Conservation (phyloP, 2,888 invertebrate species). For the Dromius quadrimaculatus region DNA sequence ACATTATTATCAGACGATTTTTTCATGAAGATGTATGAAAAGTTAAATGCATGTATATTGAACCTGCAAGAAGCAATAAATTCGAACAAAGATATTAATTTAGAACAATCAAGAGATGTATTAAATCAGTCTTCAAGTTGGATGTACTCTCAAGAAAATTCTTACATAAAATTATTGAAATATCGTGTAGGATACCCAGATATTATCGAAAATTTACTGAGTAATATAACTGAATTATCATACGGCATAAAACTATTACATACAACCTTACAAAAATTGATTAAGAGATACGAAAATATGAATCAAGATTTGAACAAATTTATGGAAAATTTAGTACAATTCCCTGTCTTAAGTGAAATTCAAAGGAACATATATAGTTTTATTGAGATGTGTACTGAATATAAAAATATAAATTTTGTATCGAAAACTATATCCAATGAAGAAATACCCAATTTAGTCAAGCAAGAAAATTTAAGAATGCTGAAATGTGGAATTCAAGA, state of each 20-base stretch:
- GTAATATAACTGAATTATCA: slow-evolving; percentile 76
- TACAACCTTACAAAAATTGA: slow-evolving; percentile 68
- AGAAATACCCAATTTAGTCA: slow-evolving; percentile 54
- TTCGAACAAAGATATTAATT: slow-evolving; percentile 44
- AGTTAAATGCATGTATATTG: slow-evolving; percentile 60
- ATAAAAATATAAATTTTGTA: slow-evolving; percentile 58
- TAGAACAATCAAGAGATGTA: slow-evolving; percentile 37
- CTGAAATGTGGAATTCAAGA: slow-evolving; percentile 79
- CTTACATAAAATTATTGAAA: slow-evolving; percentile 70
- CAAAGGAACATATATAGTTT: slow-evolving; percentile 64
- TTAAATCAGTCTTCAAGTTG: slow-evolving; percentile 63
- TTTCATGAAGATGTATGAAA: slow-evolving; percentile 45
- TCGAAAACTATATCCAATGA: slow-evolving; percentile 56
- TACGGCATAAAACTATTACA: slow-evolving; percentile 74
- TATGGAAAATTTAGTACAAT: slow-evolving; percentile 69
- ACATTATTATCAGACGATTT: slow-evolving; percentile 47
- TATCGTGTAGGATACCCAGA: slow-evolving; percentile 82
- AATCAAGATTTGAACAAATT: slow-evolving; percentile 59
- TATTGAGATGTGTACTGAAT: slow-evolving; percentile 66
- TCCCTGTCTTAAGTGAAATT: slow-evolving; percentile 65
- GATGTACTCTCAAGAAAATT: slow-evolving; percentile 70
- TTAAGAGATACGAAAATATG: slow-evolving; percentile 60
- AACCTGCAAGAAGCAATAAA: slow-evolving; percentile 65
- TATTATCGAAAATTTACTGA: slow-evolving; percentile 78
- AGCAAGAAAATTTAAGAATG: slow-evolving; percentile 70